Percentiles rank a stretch among this genome's conserved stretches.
phyloP scores from a whole-genome alignment of 1,140 invertebrate species.

The Cydia strobilella region DNA sequence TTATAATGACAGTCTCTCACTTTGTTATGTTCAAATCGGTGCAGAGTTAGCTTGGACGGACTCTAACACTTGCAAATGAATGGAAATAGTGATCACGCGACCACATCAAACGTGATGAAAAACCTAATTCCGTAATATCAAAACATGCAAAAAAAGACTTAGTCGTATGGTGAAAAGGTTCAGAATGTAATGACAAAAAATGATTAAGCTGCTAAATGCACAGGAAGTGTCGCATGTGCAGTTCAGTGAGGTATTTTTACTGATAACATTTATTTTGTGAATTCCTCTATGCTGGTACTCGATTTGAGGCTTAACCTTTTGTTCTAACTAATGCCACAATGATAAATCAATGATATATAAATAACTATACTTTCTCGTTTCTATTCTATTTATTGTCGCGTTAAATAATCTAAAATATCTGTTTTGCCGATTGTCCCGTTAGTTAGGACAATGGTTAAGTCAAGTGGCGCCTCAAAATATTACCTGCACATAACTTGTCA shows the following conservation, averaged over 20 bases:
- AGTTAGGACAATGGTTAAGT: not conserved
- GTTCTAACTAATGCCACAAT: too few relatives aligned
- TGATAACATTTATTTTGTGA: too few relatives aligned
- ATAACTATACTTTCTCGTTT: too few relatives aligned
- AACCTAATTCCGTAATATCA: not conserved
- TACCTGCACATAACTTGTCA: not conserved
- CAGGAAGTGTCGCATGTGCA: slow-evolving; percentile 1
- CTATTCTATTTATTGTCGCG: too few relatives aligned
- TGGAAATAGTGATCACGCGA: not conserved
- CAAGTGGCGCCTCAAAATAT: slow-evolving; percentile 6
- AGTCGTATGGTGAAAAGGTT: not conserved
- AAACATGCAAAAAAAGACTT: not conserved
- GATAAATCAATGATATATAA: too few relatives aligned
- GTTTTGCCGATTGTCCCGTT: too few relatives aligned
- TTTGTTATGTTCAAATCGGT: too few relatives aligned
- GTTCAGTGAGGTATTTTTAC: not conserved
- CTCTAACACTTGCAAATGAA: not conserved
- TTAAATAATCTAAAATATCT: too few relatives aligned
- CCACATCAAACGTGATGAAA: not conserved
- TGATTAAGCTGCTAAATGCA: not conserved
- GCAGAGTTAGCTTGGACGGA: too few relatives aligned
- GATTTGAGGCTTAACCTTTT: too few relatives aligned
- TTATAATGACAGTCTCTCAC: too few relatives aligned
- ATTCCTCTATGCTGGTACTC: too few relatives aligned
- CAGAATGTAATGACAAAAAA: not conserved